A percentile compares a stretch with the other conserved stretches of the same genome.
Conservation (phyloP, 2,888 invertebrate genomes). For the Apamea crenata region DNA sequence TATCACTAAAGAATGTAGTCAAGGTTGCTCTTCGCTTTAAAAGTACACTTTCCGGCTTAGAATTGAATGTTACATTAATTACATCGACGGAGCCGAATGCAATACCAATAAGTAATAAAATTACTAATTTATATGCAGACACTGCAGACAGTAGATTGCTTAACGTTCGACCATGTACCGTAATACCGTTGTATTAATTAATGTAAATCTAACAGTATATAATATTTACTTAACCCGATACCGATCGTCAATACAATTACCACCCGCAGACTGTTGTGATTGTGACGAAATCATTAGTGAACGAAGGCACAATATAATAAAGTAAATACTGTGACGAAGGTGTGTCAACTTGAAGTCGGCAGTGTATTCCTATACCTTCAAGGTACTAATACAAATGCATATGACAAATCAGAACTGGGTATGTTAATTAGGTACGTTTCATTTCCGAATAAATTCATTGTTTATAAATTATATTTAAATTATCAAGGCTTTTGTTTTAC, state of each 20-base stretch:
- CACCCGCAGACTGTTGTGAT: constrained; percentile 67
- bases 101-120: constrained; percentile 52
- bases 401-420: constrained; percentile 20
- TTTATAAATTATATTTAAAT: constrained; percentile 17
- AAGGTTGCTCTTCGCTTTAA: constrained; percentile 25
- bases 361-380: constrained; percentile 27
- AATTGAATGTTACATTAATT: constrained; percentile 42
- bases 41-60: constrained; percentile 30
- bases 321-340: constrained; percentile 57
- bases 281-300: constrained; percentile 67
- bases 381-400: constrained; percentile 49
- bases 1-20: constrained; percentile 13
- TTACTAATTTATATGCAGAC: constrained; percentile 64
- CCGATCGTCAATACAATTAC: constrained; percentile 64
- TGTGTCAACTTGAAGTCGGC: constrained; percentile 60
- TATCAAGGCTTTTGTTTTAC: constrained; percentile 40
- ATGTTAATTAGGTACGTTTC: constrained; percentile 7
- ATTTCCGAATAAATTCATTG: constrained; percentile 22
- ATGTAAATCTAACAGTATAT: constrained; percentile 70
- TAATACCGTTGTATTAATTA: constrained; percentile 71
- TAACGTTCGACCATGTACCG: constrained; percentile 62
- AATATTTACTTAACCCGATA: constrained; percentile 71
- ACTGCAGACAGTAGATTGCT: constrained; percentile 67
- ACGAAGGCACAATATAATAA: constrained; percentile 60
- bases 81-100: constrained; percentile 42